Base-by-base conservation (phyloP, 1,140 invertebrate species). In the Heliconius himera region DNA sequence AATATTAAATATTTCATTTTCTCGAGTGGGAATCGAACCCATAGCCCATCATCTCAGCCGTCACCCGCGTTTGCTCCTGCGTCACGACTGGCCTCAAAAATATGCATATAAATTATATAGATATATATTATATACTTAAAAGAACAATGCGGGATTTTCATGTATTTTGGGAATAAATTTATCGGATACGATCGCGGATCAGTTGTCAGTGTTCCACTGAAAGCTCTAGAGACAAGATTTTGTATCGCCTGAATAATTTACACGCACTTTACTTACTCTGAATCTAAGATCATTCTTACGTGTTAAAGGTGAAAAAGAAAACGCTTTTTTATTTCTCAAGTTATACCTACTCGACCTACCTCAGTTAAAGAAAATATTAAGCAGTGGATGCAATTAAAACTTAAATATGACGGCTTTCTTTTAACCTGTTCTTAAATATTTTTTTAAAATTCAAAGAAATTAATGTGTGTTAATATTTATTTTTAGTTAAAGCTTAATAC, bases 171-270 rank as follows among this genome's bases (percentile, higher is more conserved):
- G 81, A 88, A 85, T 81, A 85, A 87, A 91, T 89, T 90, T 93
- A 92, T 90, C 83, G 83, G 84, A 82, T 82, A 87, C 89, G 92
- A 93, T 94, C 92, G 93, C 89, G 88, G 90, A 90, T 91, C 88
- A 92, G 86, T 89, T 88, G 90, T 90, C 89, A 86, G 89, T 93
- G 91, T 92, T 92, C 91, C 84, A 81, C 85, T 81, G 87, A 86
- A 91, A 90, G 87, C 88, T 87, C 88, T 83, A 26, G 90, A 85
- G 90, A 91, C 88, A 85, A 85, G 84, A 85, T 86, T 83, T 84
- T 84, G 85, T 85, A 89, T 85, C 85, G 83, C 79, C 86, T 93
- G 90, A 94, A 93, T 94, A 90, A 94, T 93, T 93, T 90, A 92
- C 86, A 88, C 86, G 84, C 86, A 86, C 85, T 87, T 87, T 88